Percentiles rank a stretch among this genome's conserved stretches.
These are phyloP conservation scores for Odontesthes bonariensis DNA, from an alignment of 2,113 vertebrate species.

Conservation along the genomic window DNA sequence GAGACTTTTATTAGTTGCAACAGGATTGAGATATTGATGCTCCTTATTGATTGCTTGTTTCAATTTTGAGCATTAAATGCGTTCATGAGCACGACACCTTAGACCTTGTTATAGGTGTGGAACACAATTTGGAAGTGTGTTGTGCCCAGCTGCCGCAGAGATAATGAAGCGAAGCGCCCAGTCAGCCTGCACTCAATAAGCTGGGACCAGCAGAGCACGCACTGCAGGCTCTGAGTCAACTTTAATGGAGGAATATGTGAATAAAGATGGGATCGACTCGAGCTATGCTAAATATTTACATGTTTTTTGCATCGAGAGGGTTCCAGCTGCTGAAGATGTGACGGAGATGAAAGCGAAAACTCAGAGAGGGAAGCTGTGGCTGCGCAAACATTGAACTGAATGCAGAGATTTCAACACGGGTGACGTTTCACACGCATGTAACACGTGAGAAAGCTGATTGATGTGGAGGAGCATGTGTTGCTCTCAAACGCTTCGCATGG, in stretches of 20 bases:
- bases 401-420: slow-evolving; percentile 3
- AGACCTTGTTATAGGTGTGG: slow-evolving; percentile 51
- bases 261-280: not conserved
- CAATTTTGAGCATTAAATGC: slow-evolving; percentile 27
- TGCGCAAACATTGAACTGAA: not conserved
- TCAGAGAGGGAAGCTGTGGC: not conserved
- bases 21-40: slow-evolving; percentile 20
- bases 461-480: not conserved
- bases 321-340: not conserved
- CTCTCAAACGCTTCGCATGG: not conserved
- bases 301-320: not conserved
- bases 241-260: not conserved
- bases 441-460: slow-evolving; percentile 1
- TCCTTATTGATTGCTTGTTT: slow-evolving; percentile 20
- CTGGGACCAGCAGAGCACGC: slow-evolving; percentile 12
- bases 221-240: slow-evolving; percentile 1
- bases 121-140: slow-evolving; percentile 3
- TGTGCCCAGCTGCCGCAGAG: slow-evolving; percentile 4
- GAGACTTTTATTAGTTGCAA: slow-evolving; percentile 5
- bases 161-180: slow-evolving; percentile 31
- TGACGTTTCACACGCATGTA: not conserved
- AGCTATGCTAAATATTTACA: not conserved
- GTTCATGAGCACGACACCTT: slow-evolving; percentile 48
- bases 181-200: slow-evolving; percentile 27
- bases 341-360: slow-evolving; percentile 2